phyloP scores from a whole-genome alignment of 2,113 vertebrate genomes.

The Anthoscopus minutus region DNA sequence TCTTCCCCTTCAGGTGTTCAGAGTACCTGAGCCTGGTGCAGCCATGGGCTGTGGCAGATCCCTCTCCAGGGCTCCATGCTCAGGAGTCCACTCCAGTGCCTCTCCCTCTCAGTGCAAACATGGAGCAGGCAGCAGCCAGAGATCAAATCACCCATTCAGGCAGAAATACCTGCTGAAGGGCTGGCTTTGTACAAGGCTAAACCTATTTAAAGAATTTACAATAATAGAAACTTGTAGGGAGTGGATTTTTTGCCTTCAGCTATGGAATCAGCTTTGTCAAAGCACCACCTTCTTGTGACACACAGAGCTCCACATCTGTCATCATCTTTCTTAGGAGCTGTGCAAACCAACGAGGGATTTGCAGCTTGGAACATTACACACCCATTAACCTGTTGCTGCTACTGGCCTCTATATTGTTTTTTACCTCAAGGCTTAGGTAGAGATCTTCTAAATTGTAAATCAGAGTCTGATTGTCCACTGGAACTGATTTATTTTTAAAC shows the following conservation, averaged over 20 bases:
- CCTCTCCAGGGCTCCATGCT: neutral
- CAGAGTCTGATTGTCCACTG: neutral
- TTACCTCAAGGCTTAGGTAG: neutral
- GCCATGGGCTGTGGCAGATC: neutral
- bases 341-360: neutral
- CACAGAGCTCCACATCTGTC: neutral
- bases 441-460: neutral
- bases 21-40: neutral
- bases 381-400: neutral
- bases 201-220: neutral
- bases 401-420: neutral
- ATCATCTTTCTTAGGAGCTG: neutral
- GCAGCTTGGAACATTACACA: neutral
- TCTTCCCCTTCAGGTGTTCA: neutral
- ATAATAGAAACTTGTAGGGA: neutral
- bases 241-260: neutral
- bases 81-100: neutral
- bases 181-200: neutral
- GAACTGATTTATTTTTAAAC: neutral
- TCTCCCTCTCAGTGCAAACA: neutral
- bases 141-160: neutral
- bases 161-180: neutral
- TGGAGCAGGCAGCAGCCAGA: neutral
- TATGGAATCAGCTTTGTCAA: neutral
- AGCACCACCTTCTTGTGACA: rapidly evolving